Evolutionary conservation across 1,140 invertebrate species (phyloP), one percentile per base, ranked within the genome.

Genomic region (Chironomus tepperi): DNA sequence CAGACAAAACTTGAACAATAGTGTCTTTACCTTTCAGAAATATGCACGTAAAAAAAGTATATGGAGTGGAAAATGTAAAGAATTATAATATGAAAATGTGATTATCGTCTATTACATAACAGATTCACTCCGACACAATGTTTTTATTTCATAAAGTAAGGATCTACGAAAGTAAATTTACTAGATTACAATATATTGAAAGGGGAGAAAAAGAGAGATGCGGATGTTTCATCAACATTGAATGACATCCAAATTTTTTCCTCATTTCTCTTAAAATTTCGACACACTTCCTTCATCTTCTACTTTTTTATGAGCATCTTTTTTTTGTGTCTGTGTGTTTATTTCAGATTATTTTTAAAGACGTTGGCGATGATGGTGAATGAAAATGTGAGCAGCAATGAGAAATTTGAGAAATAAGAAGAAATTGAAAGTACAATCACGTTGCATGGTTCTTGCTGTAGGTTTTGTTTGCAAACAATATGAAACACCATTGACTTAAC

Each of bases 41-140:
- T n/a, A n/a, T n/a, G n/a, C n/a, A n/a, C n/a, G n/a, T n/a, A n/a
- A n/a, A 43, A 43, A 47, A 18, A 70, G 65, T 70, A 70, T 70
- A 70, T 70, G 16, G 18, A 70, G 65, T 70, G 65, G 65, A 70
- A 70, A 70, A 70, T 70, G 65, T 70, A 12, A 70, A 70, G 16
- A 19, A 70, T 70, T 18, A 70, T 12, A n/a, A 57, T 70, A 21
- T 21, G 65, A 57, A 21, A 70, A 70, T 70, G 65, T 70, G 65
- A 70, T 70, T 70, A 70, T 70, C 65, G 65, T 70, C 19, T 21
- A 70, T 70, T 70, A 70, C 65, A 10, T 70, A 70, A 70, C 65
- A 70, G 16, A 19, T 70, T 67, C 18, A 18, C 15, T 67, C n/a
- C 1, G 1, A 18, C 64, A 18, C 24, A 34, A 34, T 12, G 9